phyloP scores from a whole-genome alignment of 2,113 vertebrate genomes.

The Pseudopipra pipra region DNA sequence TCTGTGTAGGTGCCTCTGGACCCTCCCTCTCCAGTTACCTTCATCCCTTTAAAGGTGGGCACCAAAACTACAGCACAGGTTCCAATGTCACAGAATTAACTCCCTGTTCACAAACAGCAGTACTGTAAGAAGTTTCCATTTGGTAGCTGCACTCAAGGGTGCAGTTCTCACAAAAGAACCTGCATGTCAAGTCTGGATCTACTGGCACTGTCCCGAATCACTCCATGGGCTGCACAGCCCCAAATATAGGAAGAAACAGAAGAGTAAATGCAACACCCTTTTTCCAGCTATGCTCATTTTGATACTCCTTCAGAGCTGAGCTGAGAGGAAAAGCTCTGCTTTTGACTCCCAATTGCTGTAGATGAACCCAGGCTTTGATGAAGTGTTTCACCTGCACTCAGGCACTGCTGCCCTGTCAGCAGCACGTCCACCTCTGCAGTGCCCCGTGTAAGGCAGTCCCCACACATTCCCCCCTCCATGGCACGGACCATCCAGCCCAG shows the following conservation, averaged over 20 bases:
- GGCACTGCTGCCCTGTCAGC: not conserved
- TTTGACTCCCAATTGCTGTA: not conserved
- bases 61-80: not conserved
- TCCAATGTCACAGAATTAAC: not conserved
- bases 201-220: not conserved
- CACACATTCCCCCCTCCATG: accelerated
- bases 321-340: not conserved
- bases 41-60: not conserved
- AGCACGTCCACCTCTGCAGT: not conserved
- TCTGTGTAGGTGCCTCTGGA: not conserved
- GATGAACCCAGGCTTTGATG: not conserved
- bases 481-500: not conserved
- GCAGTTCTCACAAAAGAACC: not conserved
- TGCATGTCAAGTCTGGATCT: not conserved
- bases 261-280: not conserved
- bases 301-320: not conserved
- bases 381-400: not conserved
- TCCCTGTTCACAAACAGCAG: not conserved
- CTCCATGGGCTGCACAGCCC: not conserved
- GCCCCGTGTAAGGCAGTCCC: not conserved
- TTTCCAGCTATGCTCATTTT: not conserved
- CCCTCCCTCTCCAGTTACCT: not conserved
- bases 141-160: not conserved
- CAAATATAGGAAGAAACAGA: not conserved
- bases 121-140: not conserved